These are phyloP conservation scores for Drosophila cyrtoloma DNA, from an alignment of 2,888 invertebrate species.

Conservation along the genomic window DNA sequence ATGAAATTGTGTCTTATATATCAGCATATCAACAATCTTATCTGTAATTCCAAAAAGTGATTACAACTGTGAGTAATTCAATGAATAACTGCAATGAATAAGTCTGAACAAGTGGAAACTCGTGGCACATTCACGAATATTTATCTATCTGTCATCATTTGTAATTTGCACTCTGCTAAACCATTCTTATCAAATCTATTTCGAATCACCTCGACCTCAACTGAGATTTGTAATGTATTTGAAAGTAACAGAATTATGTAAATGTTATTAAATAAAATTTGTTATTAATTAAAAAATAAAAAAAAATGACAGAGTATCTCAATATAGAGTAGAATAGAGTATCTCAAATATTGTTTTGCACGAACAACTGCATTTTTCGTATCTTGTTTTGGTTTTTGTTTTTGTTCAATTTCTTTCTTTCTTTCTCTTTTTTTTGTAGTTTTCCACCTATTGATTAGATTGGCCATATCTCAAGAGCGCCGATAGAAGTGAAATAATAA, in stretches of 20 bases:
- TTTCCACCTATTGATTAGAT: conserved; percentile 37
- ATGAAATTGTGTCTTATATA: neutral
- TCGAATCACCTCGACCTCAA: neutral
- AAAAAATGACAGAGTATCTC: neutral
- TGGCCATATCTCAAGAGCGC: conserved; percentile 12
- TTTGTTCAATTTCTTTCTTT: neutral
- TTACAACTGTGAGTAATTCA: neutral
- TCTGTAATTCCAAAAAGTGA: neutral
- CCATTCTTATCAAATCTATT: neutral
- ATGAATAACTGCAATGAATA: neutral
- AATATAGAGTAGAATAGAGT: no score
- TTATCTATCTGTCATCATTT: neutral
- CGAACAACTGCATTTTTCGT: neutral
- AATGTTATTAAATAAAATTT: neutral
- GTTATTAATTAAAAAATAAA: neutral
- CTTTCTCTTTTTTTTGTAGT: neutral
- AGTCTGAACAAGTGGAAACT: neutral
- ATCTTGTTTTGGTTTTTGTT: neutral
- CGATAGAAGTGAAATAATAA: conserved; percentile 12
- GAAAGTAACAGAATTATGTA: neutral
- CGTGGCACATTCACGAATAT: neutral
- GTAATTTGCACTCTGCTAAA: neutral
- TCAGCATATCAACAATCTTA: neutral
- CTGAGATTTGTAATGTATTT: neutral
- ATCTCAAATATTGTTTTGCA: neutral